phyloP scores from a whole-genome alignment of 64 coral and sea anemone species.

The Exaiptasia diaphana region DNA sequence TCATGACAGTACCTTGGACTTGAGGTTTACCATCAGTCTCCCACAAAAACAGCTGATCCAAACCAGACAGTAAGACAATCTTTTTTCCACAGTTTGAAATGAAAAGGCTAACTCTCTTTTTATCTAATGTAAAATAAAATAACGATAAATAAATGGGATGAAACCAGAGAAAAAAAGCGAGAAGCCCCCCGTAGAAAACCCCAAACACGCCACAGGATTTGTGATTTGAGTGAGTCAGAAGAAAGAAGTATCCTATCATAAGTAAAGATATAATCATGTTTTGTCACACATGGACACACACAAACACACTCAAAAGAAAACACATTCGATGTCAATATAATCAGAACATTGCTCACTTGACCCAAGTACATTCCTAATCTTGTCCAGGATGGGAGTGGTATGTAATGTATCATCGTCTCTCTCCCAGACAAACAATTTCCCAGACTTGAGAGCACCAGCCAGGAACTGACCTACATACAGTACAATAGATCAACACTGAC shows the following conservation, averaged over 20 bases:
- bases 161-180: background rate
- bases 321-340: too few relatives aligned
- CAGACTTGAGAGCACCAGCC: conserved; percentile 54
- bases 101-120: conserved; percentile 30
- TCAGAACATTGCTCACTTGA: conserved; percentile 43
- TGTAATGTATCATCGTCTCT: conserved; percentile 26
- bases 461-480: conserved; percentile 55
- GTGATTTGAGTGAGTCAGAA: too few relatives aligned
- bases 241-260: too few relatives aligned
- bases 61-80: conserved; percentile 63
- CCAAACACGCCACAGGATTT: too few relatives aligned
- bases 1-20: background rate
- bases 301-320: too few relatives aligned
- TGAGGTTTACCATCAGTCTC: conserved; percentile 17
- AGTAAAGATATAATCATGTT: too few relatives aligned
- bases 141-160: background rate
- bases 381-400: conserved; percentile 48
- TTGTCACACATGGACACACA: too few relatives aligned
- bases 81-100: conserved; percentile 88
- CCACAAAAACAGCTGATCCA: conserved; percentile 88
- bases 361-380: conserved; percentile 52
- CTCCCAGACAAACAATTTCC: conserved; percentile 69
- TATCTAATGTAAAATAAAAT: conserved; percentile 6
- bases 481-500: background rate
- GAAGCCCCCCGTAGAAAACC: background rate